Evolutionary conservation across 2,888 invertebrate species (phyloP).

Genomic region (Eupithecia pulchellata): DNA sequence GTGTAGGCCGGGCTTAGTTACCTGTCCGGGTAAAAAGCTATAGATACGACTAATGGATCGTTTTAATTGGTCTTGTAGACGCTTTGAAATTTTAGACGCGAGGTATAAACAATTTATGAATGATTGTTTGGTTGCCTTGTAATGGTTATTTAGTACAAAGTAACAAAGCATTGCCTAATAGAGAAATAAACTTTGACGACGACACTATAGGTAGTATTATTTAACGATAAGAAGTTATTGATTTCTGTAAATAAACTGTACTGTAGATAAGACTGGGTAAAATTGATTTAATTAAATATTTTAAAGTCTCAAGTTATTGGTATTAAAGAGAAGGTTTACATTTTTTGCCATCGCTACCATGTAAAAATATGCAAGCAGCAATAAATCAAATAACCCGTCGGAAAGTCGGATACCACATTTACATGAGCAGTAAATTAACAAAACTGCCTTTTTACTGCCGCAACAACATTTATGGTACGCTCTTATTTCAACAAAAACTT

Average conservation of each 20-base stretch:
- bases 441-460: slow-evolving; percentile 80
- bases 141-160: neutral
- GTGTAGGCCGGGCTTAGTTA: slow-evolving; percentile 69
- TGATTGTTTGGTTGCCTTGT: slow-evolving; percentile 10
- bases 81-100: slow-evolving; percentile 31
- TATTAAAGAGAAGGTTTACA: neutral
- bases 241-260: neutral
- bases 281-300: too few species aligned
- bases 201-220: slow-evolving; percentile 7
- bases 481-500: slow-evolving; percentile 80
- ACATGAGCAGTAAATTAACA: slow-evolving; percentile 78
- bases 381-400: slow-evolving; percentile 69
- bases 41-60: slow-evolving; percentile 64
- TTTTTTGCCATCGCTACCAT: slow-evolving; percentile 44
- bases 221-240: slow-evolving; percentile 10
- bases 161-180: slow-evolving; percentile 7
- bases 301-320: neutral
- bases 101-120: slow-evolving; percentile 18
- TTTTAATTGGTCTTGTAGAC: slow-evolving; percentile 58
- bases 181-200: slow-evolving; percentile 7
- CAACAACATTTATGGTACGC: slow-evolving; percentile 78
- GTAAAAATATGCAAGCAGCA: slow-evolving; percentile 57
- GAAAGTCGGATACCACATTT: slow-evolving; percentile 70
- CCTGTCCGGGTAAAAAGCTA: slow-evolving; percentile 54
- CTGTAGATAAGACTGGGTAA: neutral